These are phyloP conservation scores for Adineta ricciae DNA, from an alignment of 2,888 invertebrate genomes.

Conservation along the genomic window DNA sequence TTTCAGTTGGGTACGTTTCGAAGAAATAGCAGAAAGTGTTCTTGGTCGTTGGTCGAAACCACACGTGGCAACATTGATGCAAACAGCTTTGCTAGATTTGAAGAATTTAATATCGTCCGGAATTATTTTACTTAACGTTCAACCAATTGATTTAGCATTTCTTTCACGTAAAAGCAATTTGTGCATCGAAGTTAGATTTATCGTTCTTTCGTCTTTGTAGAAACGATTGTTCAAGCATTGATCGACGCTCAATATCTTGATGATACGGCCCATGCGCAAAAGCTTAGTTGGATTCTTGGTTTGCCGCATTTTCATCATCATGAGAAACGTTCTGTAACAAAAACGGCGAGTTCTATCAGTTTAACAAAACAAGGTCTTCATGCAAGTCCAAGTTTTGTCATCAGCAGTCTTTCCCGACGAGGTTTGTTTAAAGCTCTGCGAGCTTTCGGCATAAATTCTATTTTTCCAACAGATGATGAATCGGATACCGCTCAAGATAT, in stretches of 20 bases:
- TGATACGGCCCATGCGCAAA: neutral
- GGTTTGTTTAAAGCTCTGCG: neutral
- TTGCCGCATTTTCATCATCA: constrained; percentile 30
- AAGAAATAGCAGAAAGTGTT: constrained; percentile 28
- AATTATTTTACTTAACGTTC: neutral
- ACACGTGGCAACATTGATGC: constrained; percentile 31
- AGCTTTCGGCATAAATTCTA: neutral
- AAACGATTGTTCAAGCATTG: constrained; percentile 13
- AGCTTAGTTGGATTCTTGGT: neutral
- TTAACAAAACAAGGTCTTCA: neutral
- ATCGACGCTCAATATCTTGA: neutral
- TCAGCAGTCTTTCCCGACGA: neutral
- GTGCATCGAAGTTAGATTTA: neutral
- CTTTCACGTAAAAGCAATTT: neutral
- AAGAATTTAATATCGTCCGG: neutral
- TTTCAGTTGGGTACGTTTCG: constrained; percentile 28
- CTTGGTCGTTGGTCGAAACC: constrained; percentile 34
- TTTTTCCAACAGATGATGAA: neutral
- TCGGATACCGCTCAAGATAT: neutral
- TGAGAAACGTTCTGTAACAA: constrained; percentile 23
- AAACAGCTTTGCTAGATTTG: constrained; percentile 24
- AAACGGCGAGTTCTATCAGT: constrained; percentile 22
- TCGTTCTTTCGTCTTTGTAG: neutral
- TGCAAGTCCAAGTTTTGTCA: neutral
- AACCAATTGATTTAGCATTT: neutral